Evolutionary conservation across 2,113 vertebrate genomes (phyloP).

Genomic region (Myodes glareolus): DNA sequence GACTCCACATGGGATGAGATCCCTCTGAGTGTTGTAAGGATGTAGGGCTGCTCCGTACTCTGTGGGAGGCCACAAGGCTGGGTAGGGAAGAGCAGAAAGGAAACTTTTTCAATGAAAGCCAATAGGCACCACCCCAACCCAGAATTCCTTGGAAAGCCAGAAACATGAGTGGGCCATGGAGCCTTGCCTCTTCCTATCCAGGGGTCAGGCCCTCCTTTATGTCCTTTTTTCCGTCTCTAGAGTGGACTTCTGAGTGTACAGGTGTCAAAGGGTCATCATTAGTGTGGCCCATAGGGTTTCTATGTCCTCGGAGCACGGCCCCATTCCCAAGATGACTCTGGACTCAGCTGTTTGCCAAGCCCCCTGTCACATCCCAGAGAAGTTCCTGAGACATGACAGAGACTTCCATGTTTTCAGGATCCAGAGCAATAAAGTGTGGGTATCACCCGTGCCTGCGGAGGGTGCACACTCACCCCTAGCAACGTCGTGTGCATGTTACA

Average conservation of each 20-base stretch:
- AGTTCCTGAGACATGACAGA: background rate
- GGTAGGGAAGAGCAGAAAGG: background rate
- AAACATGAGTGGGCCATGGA: background rate
- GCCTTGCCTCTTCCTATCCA: background rate
- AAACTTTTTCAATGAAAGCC: background rate
- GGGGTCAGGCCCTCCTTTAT: background rate
- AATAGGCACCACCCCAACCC: background rate
- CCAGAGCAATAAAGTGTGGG: constrained; percentile 30
- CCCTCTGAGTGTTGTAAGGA: background rate
- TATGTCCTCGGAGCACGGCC: background rate
- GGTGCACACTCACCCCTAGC: constrained; percentile 46
- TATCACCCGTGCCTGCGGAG: background rate
- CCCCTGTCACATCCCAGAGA: background rate
- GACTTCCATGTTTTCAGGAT: background rate
- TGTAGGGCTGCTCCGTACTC: background rate
- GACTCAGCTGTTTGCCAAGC: background rate
- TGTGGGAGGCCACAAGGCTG: background rate
- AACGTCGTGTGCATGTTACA: constrained; percentile 70
- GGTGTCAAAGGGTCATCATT: background rate
- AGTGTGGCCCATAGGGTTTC: background rate
- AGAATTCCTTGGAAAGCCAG: background rate
- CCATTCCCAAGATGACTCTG: background rate
- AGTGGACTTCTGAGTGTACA: background rate
- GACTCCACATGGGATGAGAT: background rate
- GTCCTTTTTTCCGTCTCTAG: background rate